phyloP scores from a whole-genome alignment of 2,797 vertebrate species.

The Babyrousa celebensis region DNA sequence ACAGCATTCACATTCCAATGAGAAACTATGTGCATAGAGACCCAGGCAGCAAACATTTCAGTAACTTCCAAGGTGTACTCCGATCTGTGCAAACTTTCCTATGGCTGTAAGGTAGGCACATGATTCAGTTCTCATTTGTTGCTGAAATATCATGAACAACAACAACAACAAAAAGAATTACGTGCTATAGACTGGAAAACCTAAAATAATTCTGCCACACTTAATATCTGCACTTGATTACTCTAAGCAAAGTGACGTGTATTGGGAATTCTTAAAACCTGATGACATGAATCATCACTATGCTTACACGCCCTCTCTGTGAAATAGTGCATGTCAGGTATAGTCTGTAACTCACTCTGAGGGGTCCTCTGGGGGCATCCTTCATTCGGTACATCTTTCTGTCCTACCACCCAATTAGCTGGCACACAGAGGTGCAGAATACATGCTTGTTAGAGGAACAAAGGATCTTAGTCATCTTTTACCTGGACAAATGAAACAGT shows the following conservation, averaged over 20 bases:
- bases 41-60: not conserved
- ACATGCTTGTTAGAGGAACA: not conserved
- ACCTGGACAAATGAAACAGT: slow-evolving; percentile 9
- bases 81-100: not conserved
- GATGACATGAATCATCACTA: not conserved
- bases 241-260: not conserved
- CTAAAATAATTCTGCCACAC: not conserved
- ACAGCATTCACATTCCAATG: not conserved
- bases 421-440: not conserved
- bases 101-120: not conserved
- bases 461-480: not conserved
- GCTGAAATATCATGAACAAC: not conserved
- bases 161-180: not conserved
- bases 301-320: not conserved
- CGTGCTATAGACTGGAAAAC: not conserved
- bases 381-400: not conserved
- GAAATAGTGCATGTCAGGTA: not conserved
- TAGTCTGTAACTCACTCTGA: not conserved
- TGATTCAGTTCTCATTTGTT: not conserved
- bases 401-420: not conserved
- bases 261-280: not conserved
- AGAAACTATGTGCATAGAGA: not conserved
- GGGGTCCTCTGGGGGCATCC: not conserved
- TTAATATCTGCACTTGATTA: slow-evolving; percentile 12
- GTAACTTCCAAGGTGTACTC: not conserved